Conservation (phyloP, 2,797 vertebrate genomes). For the Anabas testudineus region DNA sequence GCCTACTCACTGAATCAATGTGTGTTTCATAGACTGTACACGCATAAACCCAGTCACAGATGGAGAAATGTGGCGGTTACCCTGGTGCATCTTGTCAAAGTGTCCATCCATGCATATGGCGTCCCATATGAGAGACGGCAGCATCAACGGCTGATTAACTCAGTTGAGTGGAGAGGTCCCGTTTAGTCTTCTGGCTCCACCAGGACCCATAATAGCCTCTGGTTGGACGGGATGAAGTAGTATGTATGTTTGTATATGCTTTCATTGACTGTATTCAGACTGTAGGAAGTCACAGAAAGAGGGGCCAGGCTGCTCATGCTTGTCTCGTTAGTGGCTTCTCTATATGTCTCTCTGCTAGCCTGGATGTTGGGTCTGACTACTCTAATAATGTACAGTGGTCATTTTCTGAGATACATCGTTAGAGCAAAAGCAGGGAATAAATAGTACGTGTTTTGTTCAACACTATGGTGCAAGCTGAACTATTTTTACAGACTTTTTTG, state of each 20-base stretch:
- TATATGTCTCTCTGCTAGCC: background rate
- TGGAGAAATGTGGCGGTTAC: slow-evolving; percentile 50
- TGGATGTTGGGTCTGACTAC: background rate
- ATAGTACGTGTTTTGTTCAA: too few species aligned
- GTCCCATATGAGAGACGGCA: slow-evolving; percentile 69
- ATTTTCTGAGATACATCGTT: too few species aligned
- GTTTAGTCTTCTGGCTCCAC: slow-evolving; percentile 53
- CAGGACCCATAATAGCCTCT: slow-evolving; percentile 59
- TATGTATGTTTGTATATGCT: slow-evolving; percentile 14
- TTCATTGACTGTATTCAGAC: slow-evolving; percentile 42
- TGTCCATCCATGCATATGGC: slow-evolving; percentile 73
- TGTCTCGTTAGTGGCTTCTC: slow-evolving; percentile 1
- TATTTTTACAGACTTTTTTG: too few species aligned
- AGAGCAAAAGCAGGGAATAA: too few species aligned
- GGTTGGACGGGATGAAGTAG: slow-evolving; percentile 40
- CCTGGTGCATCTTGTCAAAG: slow-evolving; percentile 38
- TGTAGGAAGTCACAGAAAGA: slow-evolving; percentile 17
- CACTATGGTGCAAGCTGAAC: too few species aligned
- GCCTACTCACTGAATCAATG: slow-evolving; percentile 7
- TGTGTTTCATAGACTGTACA: slow-evolving; percentile 6
- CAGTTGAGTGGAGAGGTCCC: slow-evolving; percentile 62
- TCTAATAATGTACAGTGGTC: too few species aligned
- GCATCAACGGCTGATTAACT: slow-evolving; percentile 55
- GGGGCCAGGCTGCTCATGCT: slow-evolving; percentile 16
- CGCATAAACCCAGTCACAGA: slow-evolving; percentile 54